phyloP scores from a whole-genome alignment of 2,113 vertebrate species.

The Microcebus lehilahytsara region DNA sequence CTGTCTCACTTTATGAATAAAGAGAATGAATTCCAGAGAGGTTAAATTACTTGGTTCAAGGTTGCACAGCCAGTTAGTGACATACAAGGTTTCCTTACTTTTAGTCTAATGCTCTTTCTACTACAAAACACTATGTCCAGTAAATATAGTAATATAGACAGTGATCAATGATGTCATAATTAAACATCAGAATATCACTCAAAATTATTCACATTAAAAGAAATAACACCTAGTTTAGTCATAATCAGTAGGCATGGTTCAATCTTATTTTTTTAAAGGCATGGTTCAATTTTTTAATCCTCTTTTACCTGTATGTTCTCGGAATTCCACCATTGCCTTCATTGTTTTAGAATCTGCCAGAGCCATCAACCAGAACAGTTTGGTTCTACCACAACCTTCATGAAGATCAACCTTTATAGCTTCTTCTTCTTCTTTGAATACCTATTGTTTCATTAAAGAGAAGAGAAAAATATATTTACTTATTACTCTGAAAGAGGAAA shows the following conservation, averaged over 20 bases:
- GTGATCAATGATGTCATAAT: not conserved
- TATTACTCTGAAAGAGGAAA: not conserved
- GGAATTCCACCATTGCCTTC: constrained; percentile 99
- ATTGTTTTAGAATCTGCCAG: constrained; percentile 99
- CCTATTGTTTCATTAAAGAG: constrained; percentile 84
- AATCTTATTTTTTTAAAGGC: not conserved
- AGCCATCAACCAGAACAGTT: constrained; percentile 99
- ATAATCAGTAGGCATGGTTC: not conserved
- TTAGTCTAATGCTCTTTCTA: not conserved
- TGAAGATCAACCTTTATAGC: constrained; percentile 99
- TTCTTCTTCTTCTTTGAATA: constrained; percentile 99
- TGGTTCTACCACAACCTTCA: constrained; percentile 98
- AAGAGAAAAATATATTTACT: not conserved
- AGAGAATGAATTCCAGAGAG: too few species aligned
- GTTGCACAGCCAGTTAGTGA: not conserved
- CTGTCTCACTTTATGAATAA: not conserved
- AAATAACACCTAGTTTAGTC: not conserved
- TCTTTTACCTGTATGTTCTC: constrained; percentile 96
- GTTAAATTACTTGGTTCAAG: not conserved
- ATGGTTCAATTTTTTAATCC: not conserved
- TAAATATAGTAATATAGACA: not conserved
- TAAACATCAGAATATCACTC: not conserved
- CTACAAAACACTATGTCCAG: not conserved
- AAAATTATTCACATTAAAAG: not conserved
- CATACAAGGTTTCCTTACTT: not conserved